Evolutionary conservation across 2,888 invertebrate species (phyloP), one percentile per base, ranked within the genome.

Genomic region (Dioctria linearis): DNA sequence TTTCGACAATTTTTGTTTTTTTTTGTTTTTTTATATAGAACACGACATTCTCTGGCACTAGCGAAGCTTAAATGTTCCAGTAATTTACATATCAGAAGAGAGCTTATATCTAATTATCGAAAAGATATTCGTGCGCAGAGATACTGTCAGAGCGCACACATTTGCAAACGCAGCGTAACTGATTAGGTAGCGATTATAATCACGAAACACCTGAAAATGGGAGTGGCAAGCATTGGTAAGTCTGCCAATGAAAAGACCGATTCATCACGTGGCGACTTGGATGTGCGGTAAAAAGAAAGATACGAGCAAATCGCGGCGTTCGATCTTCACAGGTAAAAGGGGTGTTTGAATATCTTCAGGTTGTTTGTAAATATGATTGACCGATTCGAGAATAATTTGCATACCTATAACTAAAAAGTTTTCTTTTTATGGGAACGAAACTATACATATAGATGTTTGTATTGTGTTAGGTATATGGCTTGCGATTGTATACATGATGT

Each of bases 341-440:
- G 71, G 71, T 71, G 71, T 71, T 71, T 39, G 71, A 54, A 43
- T 67, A 4, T 13, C 54, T 51, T 25, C 39, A 37, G 54, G 39
- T 54, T 54, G 67, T 54, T 71, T 71, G 71, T 71, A 71, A 71
- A 71, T 71, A 71, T 71, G 54, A 71, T 71, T 71, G 71, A 71
- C 71, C 71, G 71, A 39, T n/a, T 51, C 49, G 37, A 51, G 4
- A 8, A 8, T 51, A 71, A 71, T 71, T 71, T 54, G 13, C 71
- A 54, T 71, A n/a, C n/a, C n/a, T n/a, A 25, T 67, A 6, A 25
- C 25, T 25, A 42, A 67, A 67, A 67, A 67, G 46, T 25, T 25
- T 25, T 25, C 25, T 25, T 25, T 25, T 25, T 25, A 25, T 25
- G 25, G 1, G 25, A 25, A 25, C 1, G 25, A 25, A 25, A 25